Conservation (phyloP, 2,888 invertebrate species). For the Sesia bembeciformis region DNA sequence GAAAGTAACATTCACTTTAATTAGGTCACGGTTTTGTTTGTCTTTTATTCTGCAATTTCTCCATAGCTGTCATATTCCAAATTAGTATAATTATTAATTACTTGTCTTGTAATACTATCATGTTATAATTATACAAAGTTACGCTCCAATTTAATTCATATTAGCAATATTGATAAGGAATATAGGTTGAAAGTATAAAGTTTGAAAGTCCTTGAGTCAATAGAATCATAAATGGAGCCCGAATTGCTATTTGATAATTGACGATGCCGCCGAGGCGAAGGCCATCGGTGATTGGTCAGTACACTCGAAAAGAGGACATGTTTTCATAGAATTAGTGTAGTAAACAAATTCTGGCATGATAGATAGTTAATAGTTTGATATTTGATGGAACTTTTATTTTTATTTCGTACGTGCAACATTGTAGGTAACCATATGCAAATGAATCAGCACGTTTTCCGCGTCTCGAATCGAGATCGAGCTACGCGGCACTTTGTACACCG, state of each 20-base stretch:
- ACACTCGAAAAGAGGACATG: too few relatives aligned
- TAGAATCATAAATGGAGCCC: background rate
- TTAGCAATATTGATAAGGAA: background rate
- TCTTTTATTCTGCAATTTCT: slow-evolving; percentile 1
- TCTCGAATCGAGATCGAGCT: slow-evolving; percentile 55
- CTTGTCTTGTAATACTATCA: background rate
- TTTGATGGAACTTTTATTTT: background rate
- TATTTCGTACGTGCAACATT: slow-evolving; percentile 17
- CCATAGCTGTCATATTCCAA: background rate
- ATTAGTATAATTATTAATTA: background rate
- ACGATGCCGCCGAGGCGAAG: too few relatives aligned
- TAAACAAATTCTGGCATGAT: too few relatives aligned
- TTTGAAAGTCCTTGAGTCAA: background rate
- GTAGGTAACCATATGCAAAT: slow-evolving; percentile 58
- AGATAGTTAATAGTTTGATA: too few relatives aligned
- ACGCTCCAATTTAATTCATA: background rate
- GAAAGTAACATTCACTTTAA: slow-evolving; percentile 64
- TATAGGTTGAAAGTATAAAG: background rate
- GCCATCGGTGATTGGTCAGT: too few relatives aligned
- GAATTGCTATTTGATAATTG: too few relatives aligned
- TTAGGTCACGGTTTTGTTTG: slow-evolving; percentile 1
- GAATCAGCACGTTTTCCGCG: slow-evolving; percentile 68
- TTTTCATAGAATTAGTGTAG: too few relatives aligned
- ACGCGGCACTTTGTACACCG: slow-evolving; percentile 64
- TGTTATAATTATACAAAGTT: background rate